phyloP scores from a whole-genome alignment of 2,113 vertebrate species.

The Clarias batrachus region DNA sequence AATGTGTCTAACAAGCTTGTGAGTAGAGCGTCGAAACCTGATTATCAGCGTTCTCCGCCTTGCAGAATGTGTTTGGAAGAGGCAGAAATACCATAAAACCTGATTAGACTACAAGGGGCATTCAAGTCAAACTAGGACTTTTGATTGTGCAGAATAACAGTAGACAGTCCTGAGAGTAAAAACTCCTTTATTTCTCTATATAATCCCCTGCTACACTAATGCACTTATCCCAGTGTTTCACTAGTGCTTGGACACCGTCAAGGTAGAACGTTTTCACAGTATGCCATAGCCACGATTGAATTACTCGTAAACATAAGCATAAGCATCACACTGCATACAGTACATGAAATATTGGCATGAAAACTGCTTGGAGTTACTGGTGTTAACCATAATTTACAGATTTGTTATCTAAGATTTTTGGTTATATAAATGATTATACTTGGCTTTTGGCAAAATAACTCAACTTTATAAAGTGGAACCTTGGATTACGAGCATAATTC shows the following conservation, averaged over 20 bases:
- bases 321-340: neutral
- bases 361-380: neutral
- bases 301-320: neutral
- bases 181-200: too few relatives aligned
- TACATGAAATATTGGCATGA: too few relatives aligned
- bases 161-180: too few relatives aligned
- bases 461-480: neutral
- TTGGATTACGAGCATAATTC: too few relatives aligned
- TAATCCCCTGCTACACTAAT: too few relatives aligned
- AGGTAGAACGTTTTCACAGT: too few relatives aligned
- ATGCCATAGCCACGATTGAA: too few relatives aligned
- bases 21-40: neutral
- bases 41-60: neutral
- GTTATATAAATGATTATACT: neutral
- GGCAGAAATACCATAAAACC: neutral
- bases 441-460: neutral
- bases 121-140: too few relatives aligned
- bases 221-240: too few relatives aligned
- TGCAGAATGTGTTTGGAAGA: neutral
- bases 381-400: neutral
- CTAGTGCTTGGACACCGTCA: too few relatives aligned
- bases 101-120: neutral
- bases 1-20: constrained; percentile 54
- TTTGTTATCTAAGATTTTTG: neutral
- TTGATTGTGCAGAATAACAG: too few relatives aligned